Evolutionary conservation across 2,888 invertebrate species (phyloP).

Genomic region (Drosophila imparisetae): DNA sequence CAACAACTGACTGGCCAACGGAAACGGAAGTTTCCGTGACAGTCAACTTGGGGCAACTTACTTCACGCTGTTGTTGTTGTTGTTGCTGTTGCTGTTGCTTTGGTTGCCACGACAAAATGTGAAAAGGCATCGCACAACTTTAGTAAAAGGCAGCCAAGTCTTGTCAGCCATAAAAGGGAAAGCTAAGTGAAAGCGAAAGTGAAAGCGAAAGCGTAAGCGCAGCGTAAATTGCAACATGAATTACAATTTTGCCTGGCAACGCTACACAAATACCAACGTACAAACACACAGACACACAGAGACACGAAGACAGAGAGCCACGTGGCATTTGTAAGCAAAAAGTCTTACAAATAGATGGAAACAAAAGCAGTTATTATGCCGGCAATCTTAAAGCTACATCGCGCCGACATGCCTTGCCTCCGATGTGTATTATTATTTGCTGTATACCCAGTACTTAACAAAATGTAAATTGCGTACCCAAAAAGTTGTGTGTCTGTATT

Average conservation of each 20-base stretch:
- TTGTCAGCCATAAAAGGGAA: constrained; percentile 7
- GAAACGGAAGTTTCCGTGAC: constrained; percentile 63
- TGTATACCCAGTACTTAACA: constrained; percentile 23
- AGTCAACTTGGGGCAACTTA: constrained; percentile 50
- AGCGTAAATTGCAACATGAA: constrained; percentile 74
- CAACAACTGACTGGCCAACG: constrained; percentile 32
- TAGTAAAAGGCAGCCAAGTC: constrained; percentile 22
- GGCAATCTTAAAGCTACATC: constrained; percentile 42
- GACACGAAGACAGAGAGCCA: not conserved
- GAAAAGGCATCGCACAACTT: constrained; percentile 39
- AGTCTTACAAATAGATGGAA: constrained; percentile 27
- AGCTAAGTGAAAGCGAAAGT: constrained; percentile 9
- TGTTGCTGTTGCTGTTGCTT: constrained; percentile 9
- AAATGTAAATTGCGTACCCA: not conserved
- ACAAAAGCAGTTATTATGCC: constrained; percentile 50
- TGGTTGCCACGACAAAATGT: constrained; percentile 39
- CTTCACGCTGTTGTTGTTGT: constrained; percentile 15
- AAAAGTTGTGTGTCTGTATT: not conserved
- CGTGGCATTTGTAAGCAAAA: constrained; percentile 36
- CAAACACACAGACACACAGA: not conserved
- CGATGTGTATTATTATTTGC: constrained; percentile 33
- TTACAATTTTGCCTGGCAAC: constrained; percentile 61
- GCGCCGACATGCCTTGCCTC: constrained; percentile 27
- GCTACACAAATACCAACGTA: not conserved
- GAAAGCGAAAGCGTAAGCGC: constrained; percentile 57